These are phyloP conservation scores for Gadus macrocephalus DNA, from an alignment of 2,113 vertebrate species.

Conservation along the genomic window DNA sequence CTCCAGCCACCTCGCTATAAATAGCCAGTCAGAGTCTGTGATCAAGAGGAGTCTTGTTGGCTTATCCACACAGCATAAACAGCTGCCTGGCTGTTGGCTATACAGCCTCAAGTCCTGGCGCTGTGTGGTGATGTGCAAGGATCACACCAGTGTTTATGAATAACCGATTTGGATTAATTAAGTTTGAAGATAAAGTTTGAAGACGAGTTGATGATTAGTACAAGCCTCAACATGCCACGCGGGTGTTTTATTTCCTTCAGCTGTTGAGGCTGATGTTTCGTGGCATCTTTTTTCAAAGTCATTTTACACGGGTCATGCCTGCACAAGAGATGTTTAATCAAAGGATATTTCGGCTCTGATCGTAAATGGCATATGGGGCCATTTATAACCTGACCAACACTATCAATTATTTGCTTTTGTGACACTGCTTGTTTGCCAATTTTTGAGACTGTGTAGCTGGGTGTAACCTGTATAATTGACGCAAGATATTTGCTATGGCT, in stretches of 20 bases:
- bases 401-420: background rate
- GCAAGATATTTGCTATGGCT: background rate
- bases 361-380: no score
- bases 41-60: slow-evolving; percentile 17
- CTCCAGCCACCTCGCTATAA: slow-evolving; percentile 42
- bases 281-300: background rate
- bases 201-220: background rate
- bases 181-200: background rate
- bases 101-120: slow-evolving; percentile 38
- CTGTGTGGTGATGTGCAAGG: slow-evolving; percentile 4
- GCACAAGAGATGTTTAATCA: no score
- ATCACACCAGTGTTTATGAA: background rate
- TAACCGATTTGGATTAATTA: background rate
- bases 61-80: slow-evolving; percentile 40
- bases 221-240: background rate
- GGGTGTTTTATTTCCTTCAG: background rate
- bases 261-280: background rate
- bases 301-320: no score
- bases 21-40: slow-evolving; percentile 34
- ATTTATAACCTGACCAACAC: no score
- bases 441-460: background rate
- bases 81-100: slow-evolving; percentile 39
- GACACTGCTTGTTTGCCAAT: background rate
- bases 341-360: no score
- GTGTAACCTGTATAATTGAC: background rate